Evolutionary conservation across 2,113 vertebrate species (phyloP), one percentile per base, ranked within the genome.

Genomic region (Pseudorectes ferrugineus): DNA sequence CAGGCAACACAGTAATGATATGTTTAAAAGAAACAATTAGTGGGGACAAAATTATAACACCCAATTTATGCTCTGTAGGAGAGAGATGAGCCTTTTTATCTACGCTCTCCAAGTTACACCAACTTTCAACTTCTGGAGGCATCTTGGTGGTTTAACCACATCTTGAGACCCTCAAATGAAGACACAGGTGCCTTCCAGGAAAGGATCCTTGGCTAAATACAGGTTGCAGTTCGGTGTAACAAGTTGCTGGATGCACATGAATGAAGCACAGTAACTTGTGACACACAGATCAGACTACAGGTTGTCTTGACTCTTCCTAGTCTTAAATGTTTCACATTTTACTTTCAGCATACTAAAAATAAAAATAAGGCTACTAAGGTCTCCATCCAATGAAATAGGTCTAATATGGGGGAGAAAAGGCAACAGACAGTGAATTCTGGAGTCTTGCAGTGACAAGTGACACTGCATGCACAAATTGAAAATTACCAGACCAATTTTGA

Each of bases 1-100:
- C 65, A 90, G 36, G 82, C 82, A 92, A 77, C 65, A 65, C 0
- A 1, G n/a, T 83, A 95, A 76, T 43, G 29, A 36, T 55, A 88
- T 7, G 46, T 89, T 87, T 82, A 65, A 75, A 89, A 76, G 66
- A 92, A 83, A 61, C 42, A 88, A 94, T 62, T 83, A 66, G 73
- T 25, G 55, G 57, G 57, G 7, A 9, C 52, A 58, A 88, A 87
- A 46, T 4, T 38, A 22, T 36, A 31, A 83, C 52, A 88, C 52
- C 23, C 14, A 65, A 86, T 77, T 84, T 59, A 67, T 54, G 54
- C 28, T 71, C 59, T n/a, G 45, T 22, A 86, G 79, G 55, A 90
- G 72, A 62, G 71, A 49, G 62, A 72, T n/a, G 31, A 92, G 52
- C 10, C 43, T 75, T 78, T 84, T 73, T 36, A 59, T 20, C 70